These are phyloP conservation scores for Hylaeus volcanicus DNA, from an alignment of 1,140 invertebrate species.

Conservation along the genomic window DNA sequence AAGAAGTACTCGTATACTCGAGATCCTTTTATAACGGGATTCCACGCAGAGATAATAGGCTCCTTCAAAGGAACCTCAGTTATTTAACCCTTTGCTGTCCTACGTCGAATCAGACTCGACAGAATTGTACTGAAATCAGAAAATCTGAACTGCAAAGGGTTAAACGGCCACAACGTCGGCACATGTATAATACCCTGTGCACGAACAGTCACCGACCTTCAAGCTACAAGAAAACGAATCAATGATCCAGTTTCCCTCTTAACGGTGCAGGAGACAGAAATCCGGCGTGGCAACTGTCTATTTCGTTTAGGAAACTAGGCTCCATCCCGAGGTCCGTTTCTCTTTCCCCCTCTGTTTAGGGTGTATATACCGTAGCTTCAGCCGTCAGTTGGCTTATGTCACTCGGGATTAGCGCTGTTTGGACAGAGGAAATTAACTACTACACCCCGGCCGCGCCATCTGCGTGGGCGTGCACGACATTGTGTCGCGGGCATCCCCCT, in stretches of 20 bases:
- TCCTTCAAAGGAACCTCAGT: no score
- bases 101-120: no score
- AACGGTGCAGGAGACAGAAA: slow-evolving; percentile 22
- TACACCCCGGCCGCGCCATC: slow-evolving; percentile 64
- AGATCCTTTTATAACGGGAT: no score
- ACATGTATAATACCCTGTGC: no score
- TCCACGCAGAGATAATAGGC: no score
- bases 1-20: no score
- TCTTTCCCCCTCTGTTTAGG: slow-evolving; percentile 58
- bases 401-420: slow-evolving; percentile 79
- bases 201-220: no score
- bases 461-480: slow-evolving; percentile 72
- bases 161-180: no score
- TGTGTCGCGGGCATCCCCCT: slow-evolving; percentile 65
- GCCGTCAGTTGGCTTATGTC: slow-evolving; percentile 79
- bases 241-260: neutral
- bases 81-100: no score
- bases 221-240: neutral
- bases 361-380: slow-evolving; percentile 57
- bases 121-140: no score
- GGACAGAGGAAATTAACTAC: slow-evolving; percentile 80
- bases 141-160: no score
- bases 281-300: slow-evolving; percentile 39
- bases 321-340: slow-evolving; percentile 4
- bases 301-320: slow-evolving; percentile 34